Base-by-base conservation (phyloP, 2,888 invertebrate genomes). In the Epinotia demarniana region DNA sequence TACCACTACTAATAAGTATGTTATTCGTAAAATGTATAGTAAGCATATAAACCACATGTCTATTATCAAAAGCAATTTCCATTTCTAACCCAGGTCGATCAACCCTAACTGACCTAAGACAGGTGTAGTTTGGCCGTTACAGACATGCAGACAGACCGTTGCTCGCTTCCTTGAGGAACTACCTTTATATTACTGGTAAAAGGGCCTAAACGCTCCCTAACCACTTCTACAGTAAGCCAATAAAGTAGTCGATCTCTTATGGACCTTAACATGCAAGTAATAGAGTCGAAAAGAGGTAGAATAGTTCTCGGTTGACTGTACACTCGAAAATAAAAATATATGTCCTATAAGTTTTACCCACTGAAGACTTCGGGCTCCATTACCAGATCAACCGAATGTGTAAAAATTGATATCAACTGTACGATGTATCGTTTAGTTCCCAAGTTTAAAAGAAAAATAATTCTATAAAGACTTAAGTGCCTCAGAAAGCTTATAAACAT, bases 81-180 rank as follows among this genome's bases (percentile, higher is more conserved):
- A 75, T 61, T 57, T 72, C 75, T 72, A 75, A 75, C 33, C 5
- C 60, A 55, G 75, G 71, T 71, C 75, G 61, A 6, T 60, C 66
- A 75, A 43, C 75, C 71, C 46, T 39, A 23, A 72, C 72, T 75
- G 72, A 71, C 75, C 75, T 67, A 49, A 67, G 75, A 62, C 75
- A 75, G 75, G 75, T 75, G 75, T 23, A 43, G 1, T 5, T n/a
- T 16, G 61, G 11, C 75, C 75, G 75, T 75, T 75, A 70, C 57
- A 33, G 43, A 19, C 71, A 39, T 39, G 39, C 39, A 43, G 19
- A 74, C 62, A 62, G 23, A 67, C 67, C 61, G 73, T 73, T 75
- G 63, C 39, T 9, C 62, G 39, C 64, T 63, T 74, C 55, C 73
- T 71, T 55, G 49, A 71, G 60, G 60, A 60, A 33, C 23, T 53